Evolutionary conservation across 2,113 vertebrate genomes (phyloP).

Genomic region (Tetrax tetrax): DNA sequence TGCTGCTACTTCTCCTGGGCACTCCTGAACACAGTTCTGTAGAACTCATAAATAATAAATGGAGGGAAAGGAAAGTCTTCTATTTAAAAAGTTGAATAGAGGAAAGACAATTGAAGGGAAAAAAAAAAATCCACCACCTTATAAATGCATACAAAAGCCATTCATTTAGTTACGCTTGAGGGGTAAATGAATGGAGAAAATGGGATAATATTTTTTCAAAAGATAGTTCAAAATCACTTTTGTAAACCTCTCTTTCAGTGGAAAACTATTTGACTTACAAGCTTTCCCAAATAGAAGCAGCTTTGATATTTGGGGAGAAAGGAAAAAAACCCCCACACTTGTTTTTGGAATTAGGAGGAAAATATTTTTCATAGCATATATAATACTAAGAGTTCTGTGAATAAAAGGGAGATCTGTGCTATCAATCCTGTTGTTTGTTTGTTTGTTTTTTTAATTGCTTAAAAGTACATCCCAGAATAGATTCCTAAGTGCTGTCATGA

Average conservation of each 20-base stretch:
- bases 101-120: neutral
- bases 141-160: neutral
- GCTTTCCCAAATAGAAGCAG: neutral
- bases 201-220: neutral
- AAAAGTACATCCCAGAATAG: neutral
- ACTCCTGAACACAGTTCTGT: neutral
- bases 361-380: neutral
- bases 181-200: neutral
- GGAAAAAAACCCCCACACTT: rapidly evolving
- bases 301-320: neutral
- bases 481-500: neutral
- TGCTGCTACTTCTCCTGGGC: neutral
- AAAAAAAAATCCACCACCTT: neutral
- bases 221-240: neutral
- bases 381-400: neutral
- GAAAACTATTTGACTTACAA: neutral
- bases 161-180: neutral
- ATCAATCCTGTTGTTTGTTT: neutral
- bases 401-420: neutral
- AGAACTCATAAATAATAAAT: neutral
- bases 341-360: neutral
- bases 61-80: neutral
- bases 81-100: neutral
- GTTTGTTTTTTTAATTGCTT: neutral
- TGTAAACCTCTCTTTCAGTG: neutral